phyloP scores from a whole-genome alignment of 2,888 invertebrate genomes.

The Agriotes lineatus region DNA sequence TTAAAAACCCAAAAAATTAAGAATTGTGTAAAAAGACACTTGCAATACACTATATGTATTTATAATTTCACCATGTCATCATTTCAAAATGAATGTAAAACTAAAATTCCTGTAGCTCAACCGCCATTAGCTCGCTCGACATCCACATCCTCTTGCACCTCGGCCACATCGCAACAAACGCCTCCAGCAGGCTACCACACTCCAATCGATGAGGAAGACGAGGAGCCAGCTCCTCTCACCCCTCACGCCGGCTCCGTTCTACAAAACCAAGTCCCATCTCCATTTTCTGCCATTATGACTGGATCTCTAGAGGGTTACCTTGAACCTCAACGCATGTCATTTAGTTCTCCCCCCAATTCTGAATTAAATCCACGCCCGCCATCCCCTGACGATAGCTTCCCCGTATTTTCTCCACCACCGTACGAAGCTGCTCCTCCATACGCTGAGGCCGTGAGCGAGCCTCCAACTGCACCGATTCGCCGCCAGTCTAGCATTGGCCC shows the following conservation, averaged over 20 bases:
- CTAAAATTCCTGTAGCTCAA: conserved; percentile 36
- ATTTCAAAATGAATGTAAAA: no score
- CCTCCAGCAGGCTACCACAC: conserved; percentile 83
- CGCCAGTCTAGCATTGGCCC: conserved; percentile 68
- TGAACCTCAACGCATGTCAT: conserved; percentile 85
- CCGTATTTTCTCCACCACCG: conserved; percentile 87
- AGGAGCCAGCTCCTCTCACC: conserved; percentile 66
- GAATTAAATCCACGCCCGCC: conserved; percentile 76
- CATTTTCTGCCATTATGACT: conserved; percentile 87
- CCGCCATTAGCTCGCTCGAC: conserved; percentile 71
- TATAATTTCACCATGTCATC: no score
- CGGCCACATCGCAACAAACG: conserved; percentile 72
- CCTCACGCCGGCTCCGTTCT: conserved; percentile 70
- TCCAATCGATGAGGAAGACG: conserved; percentile 73
- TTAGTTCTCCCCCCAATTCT: conserved; percentile 82
- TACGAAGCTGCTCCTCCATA: conserved; percentile 68
- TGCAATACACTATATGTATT: no score
- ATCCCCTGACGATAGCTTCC: conserved; percentile 85
- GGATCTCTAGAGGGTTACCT: conserved; percentile 88
- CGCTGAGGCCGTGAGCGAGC: conserved; percentile 60
- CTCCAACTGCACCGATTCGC: conserved; percentile 58
- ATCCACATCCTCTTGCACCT: conserved; percentile 73
- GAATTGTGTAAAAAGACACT: no score
- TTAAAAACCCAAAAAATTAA: no score
- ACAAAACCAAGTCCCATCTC: conserved; percentile 74